Evolutionary conservation across 2,888 invertebrate species (phyloP), one percentile per base, ranked within the genome.

Genomic region (Lycia hirtaria): DNA sequence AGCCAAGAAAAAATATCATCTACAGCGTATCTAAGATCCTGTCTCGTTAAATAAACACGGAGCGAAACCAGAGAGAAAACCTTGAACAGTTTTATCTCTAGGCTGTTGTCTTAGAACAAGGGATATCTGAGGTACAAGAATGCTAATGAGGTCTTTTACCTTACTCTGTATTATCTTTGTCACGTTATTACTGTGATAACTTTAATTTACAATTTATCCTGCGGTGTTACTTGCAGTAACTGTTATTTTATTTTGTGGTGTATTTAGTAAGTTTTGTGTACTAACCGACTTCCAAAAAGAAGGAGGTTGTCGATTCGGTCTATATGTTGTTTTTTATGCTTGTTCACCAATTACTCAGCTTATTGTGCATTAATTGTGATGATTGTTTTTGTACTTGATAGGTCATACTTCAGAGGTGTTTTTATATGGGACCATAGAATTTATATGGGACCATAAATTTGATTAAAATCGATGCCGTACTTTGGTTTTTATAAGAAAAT

Each of bases 61-160:
- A 12, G 10, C n/a, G 26, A 19, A 28, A 7, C 17, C 12, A 6
- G 28, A 15, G 9, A 32, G n/a, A 14, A 53, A 12, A 15, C 2
- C 47, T 35, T 28, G 22, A 26, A 44, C 33, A 10, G 24, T 49
- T 41, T 43, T 44, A 56, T 50, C 44, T 49, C 12, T 3, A 17
- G 28, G 35, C 9, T 50, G 56, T 44, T 49, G 14, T 44, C 56
- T 56, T 50, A 37, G 15, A 47, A 45, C 48, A 35, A 33, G 14
- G 10, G 22, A 33, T 5, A 4, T 47, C 32, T 14, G n/a, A 47
- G 24, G 45, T 49, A 43, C 30, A 33, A 12, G 22, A 50, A 44
- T 32, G 56, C 56, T 56, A 56, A 56, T 44, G 49, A 38, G 56
- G 20, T 22, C 5, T 12, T 22, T 40, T 35, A 35, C 41, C 48